These are phyloP conservation scores for Cartodere bifasciata DNA, from an alignment of 2,888 invertebrate genomes.

Conservation along the genomic window DNA sequence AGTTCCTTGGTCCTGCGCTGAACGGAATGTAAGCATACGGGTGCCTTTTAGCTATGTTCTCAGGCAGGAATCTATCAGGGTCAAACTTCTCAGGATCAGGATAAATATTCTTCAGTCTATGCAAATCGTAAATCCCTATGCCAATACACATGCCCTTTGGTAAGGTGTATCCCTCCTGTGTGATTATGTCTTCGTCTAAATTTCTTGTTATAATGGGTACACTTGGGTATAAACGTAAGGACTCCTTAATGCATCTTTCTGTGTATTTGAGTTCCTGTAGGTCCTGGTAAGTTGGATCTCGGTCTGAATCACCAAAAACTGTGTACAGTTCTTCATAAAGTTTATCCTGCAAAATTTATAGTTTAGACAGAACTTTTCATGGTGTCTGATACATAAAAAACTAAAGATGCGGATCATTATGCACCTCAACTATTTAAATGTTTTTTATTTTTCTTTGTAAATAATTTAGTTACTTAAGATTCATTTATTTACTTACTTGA, in stretches of 20 bases:
- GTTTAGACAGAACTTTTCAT: no score
- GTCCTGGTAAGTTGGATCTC: slow-evolving; percentile 40
- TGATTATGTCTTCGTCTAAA: slow-evolving; percentile 5
- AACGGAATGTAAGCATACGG: no score
- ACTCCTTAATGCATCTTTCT: slow-evolving; percentile 50
- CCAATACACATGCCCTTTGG: neutral
- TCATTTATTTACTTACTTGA: slow-evolving; percentile 32
- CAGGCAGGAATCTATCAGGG: no score
- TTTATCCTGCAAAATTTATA: slow-evolving; percentile 2
- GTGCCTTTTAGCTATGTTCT: no score
- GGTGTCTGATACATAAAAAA: no score
- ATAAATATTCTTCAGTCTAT: neutral
- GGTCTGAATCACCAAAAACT: neutral
- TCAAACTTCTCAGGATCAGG: no score
- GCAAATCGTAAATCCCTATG: neutral
- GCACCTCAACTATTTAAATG: no score
- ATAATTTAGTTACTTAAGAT: no score
- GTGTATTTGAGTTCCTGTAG: slow-evolving; percentile 45
- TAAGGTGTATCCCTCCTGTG: neutral
- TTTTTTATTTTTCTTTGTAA: no score
- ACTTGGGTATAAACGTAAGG: slow-evolving; percentile 47
- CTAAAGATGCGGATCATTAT: no score
- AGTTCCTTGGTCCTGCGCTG: no score
- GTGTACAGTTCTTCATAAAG: slow-evolving; percentile 1
- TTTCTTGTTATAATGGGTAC: slow-evolving; percentile 39